These are phyloP conservation scores for Rhea americana DNA, from an alignment of 2,113 vertebrate species.

Conservation along the genomic window DNA sequence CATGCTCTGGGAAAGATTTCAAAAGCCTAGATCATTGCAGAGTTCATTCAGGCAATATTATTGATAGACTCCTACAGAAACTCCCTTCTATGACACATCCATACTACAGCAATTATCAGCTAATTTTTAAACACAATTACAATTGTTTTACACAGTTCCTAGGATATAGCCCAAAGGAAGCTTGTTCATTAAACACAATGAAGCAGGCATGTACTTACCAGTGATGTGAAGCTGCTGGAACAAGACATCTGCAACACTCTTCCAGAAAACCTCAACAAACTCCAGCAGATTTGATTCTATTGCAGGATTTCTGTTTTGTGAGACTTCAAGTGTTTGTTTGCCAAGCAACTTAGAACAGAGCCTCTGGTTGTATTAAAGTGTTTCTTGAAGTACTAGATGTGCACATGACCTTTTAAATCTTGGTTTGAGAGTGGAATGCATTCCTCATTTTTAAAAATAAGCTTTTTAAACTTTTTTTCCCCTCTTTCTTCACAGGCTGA, in stretches of 20 bases:
- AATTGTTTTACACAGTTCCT: background rate
- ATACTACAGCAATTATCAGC: background rate
- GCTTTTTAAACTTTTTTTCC: background rate
- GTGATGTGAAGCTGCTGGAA: background rate
- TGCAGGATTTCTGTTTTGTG: background rate
- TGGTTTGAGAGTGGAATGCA: background rate
- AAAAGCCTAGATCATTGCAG: background rate
- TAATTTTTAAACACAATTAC: background rate
- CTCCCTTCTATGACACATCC: background rate
- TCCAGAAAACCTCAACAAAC: background rate
- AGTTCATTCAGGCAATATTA: background rate
- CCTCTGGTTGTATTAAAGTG: background rate
- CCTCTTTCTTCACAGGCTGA: conserved; percentile 80
- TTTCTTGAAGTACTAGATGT: background rate
- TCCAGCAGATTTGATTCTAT: fast-evolving
- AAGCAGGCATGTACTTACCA: background rate
- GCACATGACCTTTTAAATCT: background rate
- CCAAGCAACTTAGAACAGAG: background rate
- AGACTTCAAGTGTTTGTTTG: background rate
- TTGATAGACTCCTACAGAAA: background rate
- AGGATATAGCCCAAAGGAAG: background rate
- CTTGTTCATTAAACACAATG: background rate
- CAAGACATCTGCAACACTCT: background rate
- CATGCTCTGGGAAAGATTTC: background rate
- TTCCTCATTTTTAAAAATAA: background rate